Conservation (phyloP, 1,140 invertebrate genomes). For the Drosophila orena region DNA sequence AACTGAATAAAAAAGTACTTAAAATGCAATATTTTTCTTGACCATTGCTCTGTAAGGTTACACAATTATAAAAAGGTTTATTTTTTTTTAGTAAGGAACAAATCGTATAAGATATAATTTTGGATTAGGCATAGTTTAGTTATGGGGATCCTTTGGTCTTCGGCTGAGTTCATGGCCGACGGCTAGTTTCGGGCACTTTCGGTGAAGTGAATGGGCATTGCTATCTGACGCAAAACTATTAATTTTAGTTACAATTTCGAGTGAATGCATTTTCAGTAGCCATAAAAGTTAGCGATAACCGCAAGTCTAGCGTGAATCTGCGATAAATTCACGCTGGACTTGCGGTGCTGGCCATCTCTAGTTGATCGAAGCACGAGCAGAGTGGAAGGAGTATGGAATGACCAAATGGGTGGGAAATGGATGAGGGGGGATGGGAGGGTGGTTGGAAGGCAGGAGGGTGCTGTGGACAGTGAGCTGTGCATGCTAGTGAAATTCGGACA, state of each 20-base stretch:
- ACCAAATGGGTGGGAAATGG: neutral
- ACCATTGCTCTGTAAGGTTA: too few relatives aligned
- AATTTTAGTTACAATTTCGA: conserved; percentile 80
- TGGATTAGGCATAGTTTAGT: neutral
- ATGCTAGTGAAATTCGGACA: conserved; percentile 18
- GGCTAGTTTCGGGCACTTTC: conserved; percentile 72
- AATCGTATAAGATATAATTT: neutral
- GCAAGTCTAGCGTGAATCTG: conserved; percentile 51
- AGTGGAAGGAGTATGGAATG: neutral
- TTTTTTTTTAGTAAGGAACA: too few relatives aligned
- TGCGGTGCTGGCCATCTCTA: conserved; percentile 37
- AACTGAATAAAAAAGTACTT: too few relatives aligned
- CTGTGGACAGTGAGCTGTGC: too few relatives aligned
- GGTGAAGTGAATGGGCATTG: conserved; percentile 84
- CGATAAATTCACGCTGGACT: too few relatives aligned
- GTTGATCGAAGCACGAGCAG: conserved; percentile 17
- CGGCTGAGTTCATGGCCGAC: conserved; percentile 27
- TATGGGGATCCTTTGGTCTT: conserved; percentile 12
- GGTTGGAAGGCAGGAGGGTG: neutral
- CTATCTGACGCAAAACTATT: conserved; percentile 84
- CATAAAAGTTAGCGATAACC: conserved; percentile 66
- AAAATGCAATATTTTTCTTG: too few relatives aligned
- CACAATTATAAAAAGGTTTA: too few relatives aligned
- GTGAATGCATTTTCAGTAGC: conserved; percentile 73
- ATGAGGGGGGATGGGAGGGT: too few relatives aligned